Base-by-base conservation (phyloP, 1,140 invertebrate species). In the Drosophila sp. region DNA sequence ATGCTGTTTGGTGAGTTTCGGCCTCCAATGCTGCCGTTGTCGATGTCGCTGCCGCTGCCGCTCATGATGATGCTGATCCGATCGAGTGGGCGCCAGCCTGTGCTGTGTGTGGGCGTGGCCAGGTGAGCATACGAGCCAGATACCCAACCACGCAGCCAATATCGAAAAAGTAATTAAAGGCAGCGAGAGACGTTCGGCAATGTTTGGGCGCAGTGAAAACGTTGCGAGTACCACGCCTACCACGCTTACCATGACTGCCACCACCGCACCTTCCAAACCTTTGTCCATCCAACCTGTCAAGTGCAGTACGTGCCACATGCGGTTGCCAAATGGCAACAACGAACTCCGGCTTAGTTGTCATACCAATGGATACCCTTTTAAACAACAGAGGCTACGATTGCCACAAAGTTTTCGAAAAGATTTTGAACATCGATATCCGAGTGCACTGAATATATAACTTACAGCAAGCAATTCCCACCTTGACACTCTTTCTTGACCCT, bases 81-180 rank as follows among this genome's bases (percentile, higher is more conserved):
- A 74, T 84, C 80, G 58, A 72, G 80, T 66, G 58, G 78, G 72
- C 62, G 72, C 61, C 56, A 57, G 41, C 13, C 18, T 53, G 14
- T 13, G 32, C 2, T 16, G 50, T 16, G 14, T 43, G 45, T 38
- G 72, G 80, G 80, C 76, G 80, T 83, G 76, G 46, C 34, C 81
- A 86, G 63, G 74, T 86, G 59, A 82, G 71, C 75, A 61, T 58
- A 32, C 16, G 32, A 21, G n/a, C n/a, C n/a, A n/a, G n/a, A n/a
- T n/a, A 16, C 43, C 50, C 40, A 62, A 65, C 65, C 25, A 38
- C 56, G 40, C 50, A 70, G 72, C 69, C 70, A 43, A 80, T 86
- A 86, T 81, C 66, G 82, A 86, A 86, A 84, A 86, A 86, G 82
- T 86, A 86, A 86, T 86, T 86, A 86, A 86, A 86, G 81, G 74